Evolutionary conservation across 2,113 vertebrate species (phyloP), one percentile per base, ranked within the genome.

Genomic region (Struthio camelus): DNA sequence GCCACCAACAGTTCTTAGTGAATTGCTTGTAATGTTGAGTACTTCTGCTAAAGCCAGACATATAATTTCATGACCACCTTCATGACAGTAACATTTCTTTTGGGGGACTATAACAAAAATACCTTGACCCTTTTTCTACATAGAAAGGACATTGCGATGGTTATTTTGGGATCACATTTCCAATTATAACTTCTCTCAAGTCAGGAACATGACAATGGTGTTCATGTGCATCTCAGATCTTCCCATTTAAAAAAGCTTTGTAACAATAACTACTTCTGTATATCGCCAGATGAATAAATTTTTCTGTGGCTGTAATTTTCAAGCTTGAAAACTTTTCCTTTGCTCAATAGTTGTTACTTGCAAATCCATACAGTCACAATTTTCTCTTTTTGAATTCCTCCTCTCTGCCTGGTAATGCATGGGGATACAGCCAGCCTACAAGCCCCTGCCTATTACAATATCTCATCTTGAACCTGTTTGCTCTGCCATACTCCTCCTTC

Each of bases 221-320:
- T 32, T 11, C 0, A 13, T 50, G 17, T 0, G 2, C 32, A 53
- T 34, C 16, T 61, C 30, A 25, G 25, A 65, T 17, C 12, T 62
- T n/a, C 4, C 25, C 36, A 59, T 34, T 20, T 80, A 40, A 88
- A 88, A 54, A 54, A 40, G 2, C 4, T 65, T 54, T 58, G 20
- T 54, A 80, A 48, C 25, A 48, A 17, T 13, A 83, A 61, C 20
- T 32, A 36, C 16, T 32, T 2, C 9, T 24, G 15, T 3, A 3
- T 62, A 40, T 36, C 0, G 0, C 2, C 6, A 61, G 20, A 3
- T 28, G 12, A 38, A 32, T 5, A 9, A 54, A 32, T 42, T 20
- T 0, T 3, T 9, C 14, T 69, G n/a, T 3, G 82, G 48, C 34
- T 11, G 2, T 18, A 51, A n/a, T 73, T 61, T 80, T 72, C 20